Evolutionary conservation across 2,113 vertebrate species (phyloP).

Genomic region (Anhinga anhinga): DNA sequence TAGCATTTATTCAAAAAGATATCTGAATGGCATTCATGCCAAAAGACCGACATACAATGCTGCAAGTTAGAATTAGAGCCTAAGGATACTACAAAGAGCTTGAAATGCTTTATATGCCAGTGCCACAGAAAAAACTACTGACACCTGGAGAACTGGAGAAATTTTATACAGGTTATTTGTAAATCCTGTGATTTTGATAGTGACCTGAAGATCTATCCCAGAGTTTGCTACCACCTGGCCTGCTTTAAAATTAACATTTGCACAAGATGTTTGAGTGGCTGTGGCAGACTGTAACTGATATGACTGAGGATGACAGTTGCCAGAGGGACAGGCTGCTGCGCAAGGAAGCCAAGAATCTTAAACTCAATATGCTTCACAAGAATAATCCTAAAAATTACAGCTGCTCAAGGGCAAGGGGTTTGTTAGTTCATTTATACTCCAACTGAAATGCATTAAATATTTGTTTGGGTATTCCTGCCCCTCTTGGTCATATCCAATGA

Average conservation of each 20-base stretch:
- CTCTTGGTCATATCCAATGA: background rate
- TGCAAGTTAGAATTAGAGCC: background rate
- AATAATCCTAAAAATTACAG: constrained; percentile 35
- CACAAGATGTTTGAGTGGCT: constrained; percentile 7
- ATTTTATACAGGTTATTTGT: background rate
- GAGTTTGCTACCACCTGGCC: background rate
- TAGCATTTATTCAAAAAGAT: background rate
- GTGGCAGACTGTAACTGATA: constrained; percentile 55
- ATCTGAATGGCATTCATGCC: background rate
- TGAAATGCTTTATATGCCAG: background rate
- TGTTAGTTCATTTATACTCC: background rate
- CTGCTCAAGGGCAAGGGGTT: background rate
- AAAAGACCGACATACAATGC: background rate
- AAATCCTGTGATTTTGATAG: background rate
- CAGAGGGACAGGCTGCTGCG: constrained; percentile 42
- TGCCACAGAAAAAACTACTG: background rate
- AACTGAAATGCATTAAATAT: constrained; percentile 25
- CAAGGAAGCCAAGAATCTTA: constrained; percentile 49
- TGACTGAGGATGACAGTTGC: constrained; percentile 40
- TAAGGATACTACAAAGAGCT: background rate
- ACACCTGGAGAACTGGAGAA: background rate
- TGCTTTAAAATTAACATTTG: constrained; percentile 25
- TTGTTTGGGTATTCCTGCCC: background rate
- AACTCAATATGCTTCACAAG: constrained; percentile 7
- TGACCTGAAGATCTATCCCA: background rate